phyloP scores from a whole-genome alignment of 2,888 invertebrate species.

The Mesorhabditis spiculigera region DNA sequence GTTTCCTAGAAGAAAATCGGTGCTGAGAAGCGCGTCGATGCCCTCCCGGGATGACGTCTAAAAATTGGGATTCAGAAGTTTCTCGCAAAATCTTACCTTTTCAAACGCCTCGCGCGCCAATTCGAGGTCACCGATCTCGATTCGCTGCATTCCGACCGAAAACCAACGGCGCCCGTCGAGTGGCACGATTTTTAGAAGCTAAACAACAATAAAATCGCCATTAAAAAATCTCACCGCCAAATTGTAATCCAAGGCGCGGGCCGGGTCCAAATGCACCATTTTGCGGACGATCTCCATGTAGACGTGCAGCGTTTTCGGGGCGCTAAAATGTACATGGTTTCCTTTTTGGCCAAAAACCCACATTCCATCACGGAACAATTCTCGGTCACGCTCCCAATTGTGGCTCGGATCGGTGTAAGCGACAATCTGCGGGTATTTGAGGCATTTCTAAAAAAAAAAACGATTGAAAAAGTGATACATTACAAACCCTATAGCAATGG shows the following conservation, averaged over 20 bases:
- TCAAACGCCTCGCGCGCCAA: conserved; percentile 27
- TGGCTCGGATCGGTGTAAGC: no score
- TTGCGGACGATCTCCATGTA: neutral
- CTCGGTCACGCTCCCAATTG: no score
- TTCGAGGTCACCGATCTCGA: conserved; percentile 26
- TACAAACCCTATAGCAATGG: no score
- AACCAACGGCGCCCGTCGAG: conserved; percentile 19
- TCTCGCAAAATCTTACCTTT: conserved; percentile 18
- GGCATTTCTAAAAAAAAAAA: no score
- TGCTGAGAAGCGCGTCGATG: neutral
- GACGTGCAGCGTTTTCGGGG: neutral
- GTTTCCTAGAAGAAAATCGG: conserved; percentile 18
- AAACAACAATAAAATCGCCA: neutral
- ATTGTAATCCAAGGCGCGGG: neutral
- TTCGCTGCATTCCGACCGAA: conserved; percentile 22
- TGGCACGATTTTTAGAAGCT: neutral
- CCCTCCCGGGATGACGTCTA: conserved; percentile 11
- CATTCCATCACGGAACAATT: no score
- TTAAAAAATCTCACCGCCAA: neutral
- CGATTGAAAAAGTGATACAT: no score
- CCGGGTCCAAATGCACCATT: neutral
- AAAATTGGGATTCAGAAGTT: conserved; percentile 20
- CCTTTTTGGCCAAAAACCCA: neutral
- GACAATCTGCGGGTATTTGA: no score
- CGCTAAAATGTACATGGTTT: neutral